Evolutionary conservation across 2,888 invertebrate genomes (phyloP).

Genomic region (Cyaniris semiargus): DNA sequence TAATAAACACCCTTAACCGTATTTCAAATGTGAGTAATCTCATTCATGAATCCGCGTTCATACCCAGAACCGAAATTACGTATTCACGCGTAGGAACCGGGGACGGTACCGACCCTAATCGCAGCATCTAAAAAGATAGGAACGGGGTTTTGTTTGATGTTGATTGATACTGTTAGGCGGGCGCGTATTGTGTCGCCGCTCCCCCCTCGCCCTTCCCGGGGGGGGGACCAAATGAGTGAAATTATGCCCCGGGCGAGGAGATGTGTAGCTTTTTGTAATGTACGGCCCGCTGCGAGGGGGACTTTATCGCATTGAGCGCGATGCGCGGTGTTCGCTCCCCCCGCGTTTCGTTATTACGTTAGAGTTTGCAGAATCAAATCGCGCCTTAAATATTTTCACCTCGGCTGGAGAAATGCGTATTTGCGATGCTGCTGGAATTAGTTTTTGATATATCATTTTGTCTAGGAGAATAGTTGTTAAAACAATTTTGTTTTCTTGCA

Average conservation of each 20-base stretch:
- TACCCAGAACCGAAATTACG: constrained; percentile 12
- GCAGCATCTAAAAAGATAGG: constrained; percentile 51
- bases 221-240: constrained; percentile 75
- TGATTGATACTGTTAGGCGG: constrained; percentile 80
- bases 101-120: constrained; percentile 59
- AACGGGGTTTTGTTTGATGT: constrained; percentile 74
- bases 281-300: constrained; percentile 63
- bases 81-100: constrained; percentile 10
- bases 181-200: constrained; percentile 70
- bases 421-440: not conserved
- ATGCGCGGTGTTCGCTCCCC: constrained; percentile 2
- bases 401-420: not conserved
- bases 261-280: constrained; percentile 78
- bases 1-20: constrained; percentile 3
- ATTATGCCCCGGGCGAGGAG: constrained; percentile 72
- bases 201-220: constrained; percentile 45
- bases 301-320: constrained; percentile 43
- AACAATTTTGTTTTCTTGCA: not conserved
- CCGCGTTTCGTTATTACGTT: constrained; percentile 26
- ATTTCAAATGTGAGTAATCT: not conserved
- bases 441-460: not conserved
- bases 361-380: constrained; percentile 7
- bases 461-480: not conserved
- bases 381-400: constrained; percentile 27
- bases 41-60: constrained; percentile 1